These are phyloP conservation scores for Urocitellus parryii DNA, from an alignment of 2,113 vertebrate species.

Conservation along the genomic window DNA sequence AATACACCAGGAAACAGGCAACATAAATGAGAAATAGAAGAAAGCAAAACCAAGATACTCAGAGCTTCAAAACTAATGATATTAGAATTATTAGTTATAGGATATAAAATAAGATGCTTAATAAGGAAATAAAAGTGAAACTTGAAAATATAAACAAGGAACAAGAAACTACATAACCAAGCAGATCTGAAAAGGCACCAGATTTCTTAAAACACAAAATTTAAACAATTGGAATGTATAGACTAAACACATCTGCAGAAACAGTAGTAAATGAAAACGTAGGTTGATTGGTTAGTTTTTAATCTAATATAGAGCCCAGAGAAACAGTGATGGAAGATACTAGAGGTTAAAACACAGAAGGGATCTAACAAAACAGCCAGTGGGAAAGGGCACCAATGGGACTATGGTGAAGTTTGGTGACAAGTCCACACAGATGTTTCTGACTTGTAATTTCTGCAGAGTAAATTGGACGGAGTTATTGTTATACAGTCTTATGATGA, in stretches of 20 bases:
- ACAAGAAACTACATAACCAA: neutral
- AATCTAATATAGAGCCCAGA: neutral
- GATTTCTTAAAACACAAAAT: neutral
- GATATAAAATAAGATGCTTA: neutral
- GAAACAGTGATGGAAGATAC: neutral
- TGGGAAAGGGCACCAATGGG: slow-evolving; percentile 94
- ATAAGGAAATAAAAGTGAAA: neutral
- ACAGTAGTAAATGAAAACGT: neutral
- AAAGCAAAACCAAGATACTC: neutral
- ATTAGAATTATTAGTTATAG: neutral
- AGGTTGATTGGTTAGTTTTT: neutral
- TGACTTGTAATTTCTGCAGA: slow-evolving; percentile 94
- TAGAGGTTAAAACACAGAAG: neutral
- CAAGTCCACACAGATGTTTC: slow-evolving; percentile 94
- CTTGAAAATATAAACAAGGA: neutral
- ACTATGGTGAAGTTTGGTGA: slow-evolving; percentile 95
- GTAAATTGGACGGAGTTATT: slow-evolving; percentile 93
- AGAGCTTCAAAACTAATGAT: neutral
- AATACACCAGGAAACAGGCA: neutral
- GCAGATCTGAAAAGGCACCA: neutral
- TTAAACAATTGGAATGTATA: neutral
- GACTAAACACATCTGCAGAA: neutral
- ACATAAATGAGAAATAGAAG: neutral
- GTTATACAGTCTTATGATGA: slow-evolving; percentile 94
- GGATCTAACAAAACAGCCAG: slow-evolving; percentile 95